phyloP scores from a whole-genome alignment of 1,140 invertebrate genomes.

The Rhagoletis pomonella region DNA sequence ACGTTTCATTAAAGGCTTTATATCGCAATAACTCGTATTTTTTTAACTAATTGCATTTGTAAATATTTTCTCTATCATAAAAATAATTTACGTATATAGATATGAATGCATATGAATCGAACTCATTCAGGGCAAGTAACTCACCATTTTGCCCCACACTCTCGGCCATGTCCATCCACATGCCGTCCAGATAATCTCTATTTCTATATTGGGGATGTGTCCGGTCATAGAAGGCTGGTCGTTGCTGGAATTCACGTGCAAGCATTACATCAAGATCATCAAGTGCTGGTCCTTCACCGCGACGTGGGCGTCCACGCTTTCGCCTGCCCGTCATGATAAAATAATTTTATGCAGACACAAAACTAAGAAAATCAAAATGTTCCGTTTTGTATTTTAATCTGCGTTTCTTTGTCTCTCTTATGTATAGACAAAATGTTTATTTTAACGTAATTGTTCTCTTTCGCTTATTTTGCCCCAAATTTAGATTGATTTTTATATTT shows the following conservation, averaged over 20 bases:
- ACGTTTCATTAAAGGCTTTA: not conserved
- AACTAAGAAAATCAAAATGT: not conserved
- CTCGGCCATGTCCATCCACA: slow-evolving; percentile 53
- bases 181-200: slow-evolving; percentile 26
- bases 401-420: too few species aligned
- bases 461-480: too few species aligned
- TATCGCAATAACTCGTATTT: not conserved
- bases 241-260: slow-evolving; percentile 53
- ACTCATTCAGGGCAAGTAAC: not conserved
- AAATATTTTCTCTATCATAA: not conserved
- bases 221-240: slow-evolving; percentile 55
- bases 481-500: not conserved
- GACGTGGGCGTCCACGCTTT: slow-evolving; percentile 54
- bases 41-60: not conserved
- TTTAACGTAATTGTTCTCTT: too few species aligned
- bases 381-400: not conserved
- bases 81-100: not conserved
- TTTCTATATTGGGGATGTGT: slow-evolving; percentile 54
- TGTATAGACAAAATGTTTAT: too few species aligned
- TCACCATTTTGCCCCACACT: slow-evolving; percentile 29
- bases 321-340: slow-evolving; percentile 30
- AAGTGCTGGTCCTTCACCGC: slow-evolving; percentile 40
- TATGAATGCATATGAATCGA: not conserved
- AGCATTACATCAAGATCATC: slow-evolving; percentile 53
- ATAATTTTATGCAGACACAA: not conserved